A percentile compares a stretch with the other conserved stretches of the same genome.
These are phyloP conservation scores for Ectobius pallidus DNA, from an alignment of 2,888 invertebrate species.

Conservation along the genomic window DNA sequence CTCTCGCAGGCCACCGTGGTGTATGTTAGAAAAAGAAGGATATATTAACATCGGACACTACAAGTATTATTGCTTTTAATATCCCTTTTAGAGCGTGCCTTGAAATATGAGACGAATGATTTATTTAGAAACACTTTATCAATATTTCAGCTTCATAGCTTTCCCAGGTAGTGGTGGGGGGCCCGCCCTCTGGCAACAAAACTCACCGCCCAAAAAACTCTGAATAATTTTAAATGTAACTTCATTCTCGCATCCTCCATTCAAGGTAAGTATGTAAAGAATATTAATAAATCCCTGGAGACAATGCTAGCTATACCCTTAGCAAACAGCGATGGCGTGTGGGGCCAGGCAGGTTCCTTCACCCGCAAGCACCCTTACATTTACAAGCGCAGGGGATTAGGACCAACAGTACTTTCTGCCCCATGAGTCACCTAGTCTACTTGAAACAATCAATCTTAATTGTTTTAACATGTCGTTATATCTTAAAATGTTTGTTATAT, in stretches of 20 bases:
- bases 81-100: not conserved
- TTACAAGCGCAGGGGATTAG: too few species aligned
- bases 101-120: not conserved
- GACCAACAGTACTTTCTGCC: too few species aligned
- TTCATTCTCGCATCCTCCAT: not conserved
- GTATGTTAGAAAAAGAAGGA: not conserved
- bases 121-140: conserved; percentile 18
- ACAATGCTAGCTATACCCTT: too few species aligned
- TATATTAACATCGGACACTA: not conserved
- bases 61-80: not conserved
- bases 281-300: too few species aligned
- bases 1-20: not conserved
- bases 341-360: too few species aligned
- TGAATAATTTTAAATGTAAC: not conserved
- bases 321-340: too few species aligned
- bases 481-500: too few species aligned
- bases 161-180: not conserved
- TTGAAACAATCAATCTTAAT: too few species aligned
- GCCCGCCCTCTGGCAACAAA: not conserved
- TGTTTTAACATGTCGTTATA: too few species aligned
- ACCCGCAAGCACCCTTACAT: too few species aligned
- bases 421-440: too few species aligned
- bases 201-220: not conserved
- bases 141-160: conserved; percentile 4
- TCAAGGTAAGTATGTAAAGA: not conserved